Conservation (phyloP, 2,113 vertebrate species). For the Callocephalon fimbriatum region DNA sequence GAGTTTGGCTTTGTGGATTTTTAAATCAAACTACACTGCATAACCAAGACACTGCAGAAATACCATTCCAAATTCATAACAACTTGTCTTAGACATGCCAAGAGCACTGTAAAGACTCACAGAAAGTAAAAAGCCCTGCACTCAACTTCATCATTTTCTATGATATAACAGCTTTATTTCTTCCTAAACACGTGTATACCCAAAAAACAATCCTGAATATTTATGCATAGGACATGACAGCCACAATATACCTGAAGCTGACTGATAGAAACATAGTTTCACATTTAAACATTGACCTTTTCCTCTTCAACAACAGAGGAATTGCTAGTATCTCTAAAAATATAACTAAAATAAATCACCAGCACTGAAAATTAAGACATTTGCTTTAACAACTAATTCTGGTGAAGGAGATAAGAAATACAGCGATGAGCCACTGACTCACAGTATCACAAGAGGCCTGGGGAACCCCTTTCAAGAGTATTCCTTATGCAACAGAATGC, state of each 20-base stretch:
- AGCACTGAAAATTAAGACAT: background rate
- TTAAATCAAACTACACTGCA: background rate
- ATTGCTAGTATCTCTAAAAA: background rate
- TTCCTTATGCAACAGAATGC: background rate
- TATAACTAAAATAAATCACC: background rate
- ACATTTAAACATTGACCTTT: background rate
- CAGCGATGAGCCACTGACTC: background rate
- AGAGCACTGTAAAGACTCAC: background rate
- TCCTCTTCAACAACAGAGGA: background rate
- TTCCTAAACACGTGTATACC: background rate
- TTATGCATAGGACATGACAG: background rate
- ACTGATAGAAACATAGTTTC: background rate
- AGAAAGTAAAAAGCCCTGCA: background rate
- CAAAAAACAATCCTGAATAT: background rate
- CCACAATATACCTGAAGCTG: background rate
- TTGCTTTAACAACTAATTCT: background rate
- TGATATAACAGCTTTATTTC: background rate
- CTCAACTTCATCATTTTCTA: background rate
- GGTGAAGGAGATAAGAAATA: conserved; percentile 14
- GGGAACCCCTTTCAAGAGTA: background rate
- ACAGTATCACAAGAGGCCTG: background rate
- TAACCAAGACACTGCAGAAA: conserved; percentile 12
- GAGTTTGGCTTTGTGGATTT: background rate
- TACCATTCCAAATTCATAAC: background rate
- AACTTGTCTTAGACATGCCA: background rate